phyloP scores from a whole-genome alignment of 2,797 vertebrate species.

The Sebastes iracundus region DNA sequence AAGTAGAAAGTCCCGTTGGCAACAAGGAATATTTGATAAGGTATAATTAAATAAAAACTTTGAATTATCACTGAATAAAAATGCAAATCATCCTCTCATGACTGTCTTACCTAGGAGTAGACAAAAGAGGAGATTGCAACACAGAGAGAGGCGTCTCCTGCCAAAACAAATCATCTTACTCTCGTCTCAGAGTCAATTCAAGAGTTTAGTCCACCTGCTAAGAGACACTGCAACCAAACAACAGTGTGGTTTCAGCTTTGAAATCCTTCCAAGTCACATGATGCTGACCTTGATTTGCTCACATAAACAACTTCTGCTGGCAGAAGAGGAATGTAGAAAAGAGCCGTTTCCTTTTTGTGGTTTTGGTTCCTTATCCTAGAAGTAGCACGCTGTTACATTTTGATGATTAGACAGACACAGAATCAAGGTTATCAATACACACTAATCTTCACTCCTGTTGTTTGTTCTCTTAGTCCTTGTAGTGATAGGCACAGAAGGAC shows the following conservation, averaged over 20 bases:
- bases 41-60: not conserved
- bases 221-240: constrained; percentile 30
- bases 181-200: not conserved
- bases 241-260: constrained; percentile 42
- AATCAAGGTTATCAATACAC: constrained; percentile 18
- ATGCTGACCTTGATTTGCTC: constrained; percentile 51
- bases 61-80: not conserved
- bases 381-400: constrained; percentile 20
- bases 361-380: constrained; percentile 76
- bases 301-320: constrained; percentile 67
- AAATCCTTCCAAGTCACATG: constrained; percentile 71
- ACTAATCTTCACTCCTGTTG: not conserved
- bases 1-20: not conserved
- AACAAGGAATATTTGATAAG: not conserved
- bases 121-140: constrained; percentile 36
- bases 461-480: not conserved
- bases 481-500: not conserved
- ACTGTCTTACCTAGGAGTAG: constrained; percentile 62
- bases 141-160: not conserved
- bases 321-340: constrained; percentile 56
- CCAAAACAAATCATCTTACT: constrained; percentile 32
- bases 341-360: constrained; percentile 67
- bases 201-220: constrained; percentile 36
- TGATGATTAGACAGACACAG: constrained; percentile 52
- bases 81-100: not conserved